A percentile compares a stretch with the other conserved stretches of the same genome.
phyloP scores from a whole-genome alignment of 2,797 vertebrate species.

The Acanthurus tractus region DNA sequence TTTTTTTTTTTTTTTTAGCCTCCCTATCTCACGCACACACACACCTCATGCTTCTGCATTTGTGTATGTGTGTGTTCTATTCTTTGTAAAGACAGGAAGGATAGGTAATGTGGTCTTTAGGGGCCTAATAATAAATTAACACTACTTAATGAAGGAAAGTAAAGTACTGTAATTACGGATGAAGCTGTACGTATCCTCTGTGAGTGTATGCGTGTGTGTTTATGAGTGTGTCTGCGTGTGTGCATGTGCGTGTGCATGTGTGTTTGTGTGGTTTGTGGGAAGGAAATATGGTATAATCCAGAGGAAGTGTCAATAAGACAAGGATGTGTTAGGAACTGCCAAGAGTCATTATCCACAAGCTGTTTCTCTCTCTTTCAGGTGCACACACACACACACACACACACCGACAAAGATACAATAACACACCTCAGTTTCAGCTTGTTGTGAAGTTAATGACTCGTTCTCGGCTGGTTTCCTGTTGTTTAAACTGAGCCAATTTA shows the following conservation, averaged over 20 bases:
- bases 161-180: conserved; percentile 64
- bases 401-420: conserved; percentile 17
- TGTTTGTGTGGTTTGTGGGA: conserved; percentile 49
- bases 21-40: background rate
- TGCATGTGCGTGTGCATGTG: conserved; percentile 14
- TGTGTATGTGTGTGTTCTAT: conserved; percentile 18
- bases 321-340: conserved; percentile 69
- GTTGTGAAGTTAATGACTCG: conserved; percentile 74
- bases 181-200: conserved; percentile 24
- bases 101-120: conserved; percentile 14
- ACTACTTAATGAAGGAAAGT: conserved; percentile 54
- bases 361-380: conserved; percentile 10
- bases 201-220: conserved; percentile 21
- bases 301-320: conserved; percentile 73
- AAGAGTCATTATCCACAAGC: conserved; percentile 62
- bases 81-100: conserved; percentile 47
- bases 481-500: conserved; percentile 64
- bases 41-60: background rate
- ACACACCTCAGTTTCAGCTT: conserved; percentile 58
- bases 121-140: conserved; percentile 49
- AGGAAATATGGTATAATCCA: conserved; percentile 76
- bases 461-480: conserved; percentile 73
- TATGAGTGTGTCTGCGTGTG: conserved; percentile 1
- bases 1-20: background rate
- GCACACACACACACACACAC: conserved; percentile 15